These are phyloP conservation scores for Spea bombifrons DNA, from an alignment of 2,113 vertebrate species.

Conservation along the genomic window DNA sequence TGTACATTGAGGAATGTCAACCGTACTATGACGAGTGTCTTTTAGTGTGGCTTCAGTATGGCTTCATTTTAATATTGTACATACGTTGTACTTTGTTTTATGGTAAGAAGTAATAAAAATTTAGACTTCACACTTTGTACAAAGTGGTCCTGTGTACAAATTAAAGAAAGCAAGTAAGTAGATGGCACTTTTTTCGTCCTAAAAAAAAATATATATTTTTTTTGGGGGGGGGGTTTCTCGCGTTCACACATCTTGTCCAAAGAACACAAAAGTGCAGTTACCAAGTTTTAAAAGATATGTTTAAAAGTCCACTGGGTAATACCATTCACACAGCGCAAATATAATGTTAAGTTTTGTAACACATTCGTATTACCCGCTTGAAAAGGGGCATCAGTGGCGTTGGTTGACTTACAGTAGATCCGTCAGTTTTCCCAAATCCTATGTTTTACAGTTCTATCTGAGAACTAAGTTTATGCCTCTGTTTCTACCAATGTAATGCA, in stretches of 20 bases:
- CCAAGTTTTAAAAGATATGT: too few relatives aligned
- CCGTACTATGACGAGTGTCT: slow-evolving; percentile 84
- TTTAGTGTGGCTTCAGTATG: slow-evolving; percentile 84
- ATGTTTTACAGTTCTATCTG: too few relatives aligned
- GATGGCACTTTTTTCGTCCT: slow-evolving; percentile 67
- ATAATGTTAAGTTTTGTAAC: too few relatives aligned
- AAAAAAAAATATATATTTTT: slow-evolving; percentile 49
- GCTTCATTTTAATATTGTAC: slow-evolving; percentile 94
- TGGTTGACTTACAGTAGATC: too few relatives aligned
- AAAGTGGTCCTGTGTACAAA: slow-evolving; percentile 93
- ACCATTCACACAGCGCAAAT: too few relatives aligned
- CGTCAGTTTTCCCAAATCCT: too few relatives aligned
- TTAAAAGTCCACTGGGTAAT: too few relatives aligned
- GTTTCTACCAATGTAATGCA: too few relatives aligned
- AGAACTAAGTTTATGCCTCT: too few relatives aligned
- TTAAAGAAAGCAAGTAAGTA: slow-evolving; percentile 77
- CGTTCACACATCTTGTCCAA: slow-evolving; percentile 50
- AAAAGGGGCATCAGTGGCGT: too few relatives aligned
- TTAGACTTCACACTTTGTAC: slow-evolving; percentile 99
- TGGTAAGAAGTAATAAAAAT: slow-evolving; percentile 93
- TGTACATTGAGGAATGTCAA: slow-evolving; percentile 70
- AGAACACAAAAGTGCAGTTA: slow-evolving; percentile 58
- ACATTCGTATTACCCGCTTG: too few relatives aligned
- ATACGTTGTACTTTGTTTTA: slow-evolving; percentile 98
- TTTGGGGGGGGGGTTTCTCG: not conserved